These are phyloP conservation scores for Oncorhynchus gorbuscha DNA, from an alignment of 2,113 vertebrate species.

Conservation along the genomic window DNA sequence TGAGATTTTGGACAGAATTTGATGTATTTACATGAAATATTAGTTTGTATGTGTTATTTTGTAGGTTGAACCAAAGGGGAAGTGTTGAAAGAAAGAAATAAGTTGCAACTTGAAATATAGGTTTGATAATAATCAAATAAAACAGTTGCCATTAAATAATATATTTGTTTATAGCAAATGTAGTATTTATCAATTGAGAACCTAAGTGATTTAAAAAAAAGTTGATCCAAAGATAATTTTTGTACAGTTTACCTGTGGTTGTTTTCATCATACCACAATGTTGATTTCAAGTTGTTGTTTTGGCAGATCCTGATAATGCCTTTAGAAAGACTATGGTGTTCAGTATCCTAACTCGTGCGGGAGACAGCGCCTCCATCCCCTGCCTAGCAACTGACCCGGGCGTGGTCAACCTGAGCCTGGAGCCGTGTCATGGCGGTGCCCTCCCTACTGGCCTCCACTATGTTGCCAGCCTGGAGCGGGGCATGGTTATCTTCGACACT, in stretches of 20 bases:
- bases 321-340: slow-evolving; percentile 76
- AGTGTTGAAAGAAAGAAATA: too few relatives aligned
- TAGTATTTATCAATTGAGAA: too few relatives aligned
- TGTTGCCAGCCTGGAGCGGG: slow-evolving; percentile 77
- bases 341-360: slow-evolving; percentile 76
- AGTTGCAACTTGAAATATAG: too few relatives aligned
- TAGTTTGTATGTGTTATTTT: too few relatives aligned
- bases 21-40: too few relatives aligned
- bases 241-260: slow-evolving; percentile 6
- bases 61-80: too few relatives aligned
- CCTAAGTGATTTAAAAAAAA: too few relatives aligned
- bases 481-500: slow-evolving; percentile 77
- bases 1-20: too few relatives aligned
- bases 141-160: too few relatives aligned
- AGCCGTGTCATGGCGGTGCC: slow-evolving; percentile 68
- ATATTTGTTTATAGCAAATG: too few relatives aligned
- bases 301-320: slow-evolving; percentile 82
- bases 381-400: slow-evolving; percentile 88
- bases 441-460: slow-evolving; percentile 76
- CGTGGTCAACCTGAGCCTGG: slow-evolving; percentile 77
- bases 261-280: slow-evolving; percentile 34
- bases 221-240: too few relatives aligned
- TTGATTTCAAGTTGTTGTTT: slow-evolving; percentile 49
- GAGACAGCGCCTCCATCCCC: slow-evolving; percentile 74
- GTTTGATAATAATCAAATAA: too few relatives aligned